A percentile compares a stretch with the other conserved stretches of the same genome.
Evolutionary conservation across 1,140 invertebrate genomes (phyloP).

Genomic region (Triops cancriformis): DNA sequence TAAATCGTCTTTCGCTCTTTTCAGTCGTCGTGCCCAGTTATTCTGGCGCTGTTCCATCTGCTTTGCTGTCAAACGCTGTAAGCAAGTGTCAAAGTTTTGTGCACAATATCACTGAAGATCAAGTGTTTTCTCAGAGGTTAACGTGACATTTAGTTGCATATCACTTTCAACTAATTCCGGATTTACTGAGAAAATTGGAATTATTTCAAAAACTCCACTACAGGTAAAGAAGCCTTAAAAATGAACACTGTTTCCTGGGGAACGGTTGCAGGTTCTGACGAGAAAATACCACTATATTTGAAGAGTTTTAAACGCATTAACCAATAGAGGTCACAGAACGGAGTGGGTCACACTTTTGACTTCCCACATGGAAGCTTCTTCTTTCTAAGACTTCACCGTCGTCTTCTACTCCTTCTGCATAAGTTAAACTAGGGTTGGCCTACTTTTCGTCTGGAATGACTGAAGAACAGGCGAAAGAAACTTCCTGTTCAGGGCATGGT

Average conservation of each 20-base stretch:
- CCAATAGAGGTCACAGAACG: background rate
- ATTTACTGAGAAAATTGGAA: too few species aligned
- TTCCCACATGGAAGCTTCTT: background rate
- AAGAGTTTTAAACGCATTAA: too few species aligned
- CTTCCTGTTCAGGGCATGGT: background rate
- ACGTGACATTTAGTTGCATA: too few species aligned
- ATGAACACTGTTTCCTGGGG: too few species aligned
- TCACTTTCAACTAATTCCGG: too few species aligned
- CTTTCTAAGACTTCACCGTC: background rate
- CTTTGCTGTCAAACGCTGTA: background rate
- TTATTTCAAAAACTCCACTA: too few species aligned
- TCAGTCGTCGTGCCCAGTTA: background rate
- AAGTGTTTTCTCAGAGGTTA: background rate
- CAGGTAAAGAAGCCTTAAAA: too few species aligned
- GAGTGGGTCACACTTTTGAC: constrained; percentile 1
- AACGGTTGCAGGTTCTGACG: too few species aligned
- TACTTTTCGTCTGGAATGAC: background rate
- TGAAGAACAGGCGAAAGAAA: background rate
- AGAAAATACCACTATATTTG: too few species aligned
- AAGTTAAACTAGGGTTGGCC: background rate
- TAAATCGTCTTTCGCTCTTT: background rate
- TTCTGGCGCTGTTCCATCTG: background rate
- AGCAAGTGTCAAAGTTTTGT: background rate
- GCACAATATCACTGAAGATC: background rate
- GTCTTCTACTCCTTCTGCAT: background rate